Evolutionary conservation across 92 coral and sea anemone genomes (phyloP).

Genomic region (Isaurus tuberculatus): DNA sequence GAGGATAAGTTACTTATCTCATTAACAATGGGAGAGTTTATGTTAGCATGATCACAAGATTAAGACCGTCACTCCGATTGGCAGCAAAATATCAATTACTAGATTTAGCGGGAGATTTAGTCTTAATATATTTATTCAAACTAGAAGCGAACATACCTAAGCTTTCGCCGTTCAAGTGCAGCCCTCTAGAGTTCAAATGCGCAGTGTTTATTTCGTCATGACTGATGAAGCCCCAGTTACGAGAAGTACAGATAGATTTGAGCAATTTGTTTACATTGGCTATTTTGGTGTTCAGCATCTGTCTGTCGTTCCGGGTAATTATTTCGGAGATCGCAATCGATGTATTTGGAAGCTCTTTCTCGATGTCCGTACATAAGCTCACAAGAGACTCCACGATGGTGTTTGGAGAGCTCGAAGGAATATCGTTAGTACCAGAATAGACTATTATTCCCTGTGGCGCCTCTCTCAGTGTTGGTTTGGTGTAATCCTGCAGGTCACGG

Average conservation of each 20-base stretch:
- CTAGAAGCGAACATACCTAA: background rate
- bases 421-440: constrained; percentile 14
- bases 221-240: background rate
- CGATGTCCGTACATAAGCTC: constrained; percentile 16
- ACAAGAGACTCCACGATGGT: constrained; percentile 18
- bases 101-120: background rate
- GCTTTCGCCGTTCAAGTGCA: constrained; percentile 11
- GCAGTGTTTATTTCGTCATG: constrained; percentile 8
- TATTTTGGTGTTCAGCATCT: background rate
- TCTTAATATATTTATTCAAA: background rate
- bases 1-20: background rate
- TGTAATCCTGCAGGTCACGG: too few relatives aligned
- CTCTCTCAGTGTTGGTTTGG: too few relatives aligned
- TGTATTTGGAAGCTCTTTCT: constrained; percentile 15
- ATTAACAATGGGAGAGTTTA: background rate
- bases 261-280: constrained; percentile 1
- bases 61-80: constrained; percentile 1
- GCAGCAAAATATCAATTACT: constrained; percentile 2
- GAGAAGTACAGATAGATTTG: background rate
- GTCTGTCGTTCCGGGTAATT: background rate
- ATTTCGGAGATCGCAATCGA: background rate
- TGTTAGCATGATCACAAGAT: background rate
- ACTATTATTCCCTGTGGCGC: constrained; percentile 10
- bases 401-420: constrained; percentile 19
- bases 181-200: constrained; percentile 15